These are phyloP conservation scores for Drosophila meridionalis DNA, from an alignment of 2,888 invertebrate species.

Conservation along the genomic window DNA sequence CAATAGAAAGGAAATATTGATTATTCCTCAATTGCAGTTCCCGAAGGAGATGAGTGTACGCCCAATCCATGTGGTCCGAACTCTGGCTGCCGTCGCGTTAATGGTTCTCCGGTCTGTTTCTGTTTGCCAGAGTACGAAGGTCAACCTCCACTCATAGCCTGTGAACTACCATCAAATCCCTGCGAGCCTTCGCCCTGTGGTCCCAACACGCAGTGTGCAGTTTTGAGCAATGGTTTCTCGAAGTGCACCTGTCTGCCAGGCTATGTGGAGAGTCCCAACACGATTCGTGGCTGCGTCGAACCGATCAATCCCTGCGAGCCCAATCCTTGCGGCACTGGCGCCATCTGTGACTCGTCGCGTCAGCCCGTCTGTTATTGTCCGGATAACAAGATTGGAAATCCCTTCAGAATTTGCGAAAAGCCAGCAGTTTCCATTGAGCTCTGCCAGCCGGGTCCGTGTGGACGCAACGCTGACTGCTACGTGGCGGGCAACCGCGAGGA, in stretches of 20 bases:
- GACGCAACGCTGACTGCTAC: constrained; percentile 93
- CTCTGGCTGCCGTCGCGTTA: constrained; percentile 92
- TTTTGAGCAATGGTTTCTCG: constrained; percentile 91
- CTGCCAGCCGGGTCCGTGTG: constrained; percentile 94
- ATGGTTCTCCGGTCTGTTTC: constrained; percentile 92
- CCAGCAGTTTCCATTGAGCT: constrained; percentile 87
- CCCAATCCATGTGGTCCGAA: constrained; percentile 94
- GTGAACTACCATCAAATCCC: constrained; percentile 90
- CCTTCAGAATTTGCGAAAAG: constrained; percentile 90
- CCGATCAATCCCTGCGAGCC: constrained; percentile 93
- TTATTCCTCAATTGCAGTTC: constrained; percentile 88
- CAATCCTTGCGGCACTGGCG: constrained; percentile 92
- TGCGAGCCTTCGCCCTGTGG: constrained; percentile 95
- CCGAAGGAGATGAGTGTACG: constrained; percentile 93
- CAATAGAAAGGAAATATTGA: background rate
- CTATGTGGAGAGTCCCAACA: constrained; percentile 94
- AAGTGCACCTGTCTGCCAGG: constrained; percentile 94
- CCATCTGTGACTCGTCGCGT: constrained; percentile 91
- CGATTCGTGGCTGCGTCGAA: constrained; percentile 93
- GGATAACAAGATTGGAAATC: constrained; percentile 92
- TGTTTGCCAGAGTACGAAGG: constrained; percentile 95
- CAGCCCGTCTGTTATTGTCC: constrained; percentile 94
- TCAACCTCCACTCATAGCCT: constrained; percentile 90
- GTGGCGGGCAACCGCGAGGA: constrained; percentile 92
- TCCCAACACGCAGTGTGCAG: constrained; percentile 93